Evolutionary conservation across 2,113 vertebrate species (phyloP).

Genomic region (Damaliscus lunatus): DNA sequence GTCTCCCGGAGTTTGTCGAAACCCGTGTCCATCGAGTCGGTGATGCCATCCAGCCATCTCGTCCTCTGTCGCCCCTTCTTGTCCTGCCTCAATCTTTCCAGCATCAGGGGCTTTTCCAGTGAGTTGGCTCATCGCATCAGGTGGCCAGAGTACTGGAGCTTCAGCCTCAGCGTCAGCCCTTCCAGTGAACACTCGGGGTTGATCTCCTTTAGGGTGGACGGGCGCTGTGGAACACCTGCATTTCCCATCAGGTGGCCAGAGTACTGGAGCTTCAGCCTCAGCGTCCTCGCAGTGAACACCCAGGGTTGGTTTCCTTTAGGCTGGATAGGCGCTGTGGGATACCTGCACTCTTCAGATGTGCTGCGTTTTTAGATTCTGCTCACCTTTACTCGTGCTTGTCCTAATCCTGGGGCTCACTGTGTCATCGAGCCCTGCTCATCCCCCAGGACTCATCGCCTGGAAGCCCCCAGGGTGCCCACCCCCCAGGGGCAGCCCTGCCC

Average conservation of each 20-base stretch:
- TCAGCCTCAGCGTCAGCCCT: not conserved
- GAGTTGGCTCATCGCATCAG: not conserved
- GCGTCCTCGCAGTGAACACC: not conserved
- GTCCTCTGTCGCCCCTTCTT: not conserved
- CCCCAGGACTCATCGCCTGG: not conserved
- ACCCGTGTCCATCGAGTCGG: not conserved
- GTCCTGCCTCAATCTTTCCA: not conserved
- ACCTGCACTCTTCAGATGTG: not conserved
- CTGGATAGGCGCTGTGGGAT: fast-evolving
- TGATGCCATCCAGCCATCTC: not conserved
- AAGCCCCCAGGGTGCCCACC: not conserved
- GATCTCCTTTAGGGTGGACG: not conserved
- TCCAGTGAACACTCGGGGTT: not conserved
- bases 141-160: not conserved
- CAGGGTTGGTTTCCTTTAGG: not conserved
- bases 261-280: not conserved
- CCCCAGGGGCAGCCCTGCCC: not conserved
- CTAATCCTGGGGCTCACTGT: not conserved
- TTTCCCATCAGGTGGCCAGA: not conserved
- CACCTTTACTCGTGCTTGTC: fast-evolving
- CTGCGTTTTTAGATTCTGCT: fast-evolving
- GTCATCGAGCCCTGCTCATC: not conserved
- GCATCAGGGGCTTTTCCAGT: not conserved
- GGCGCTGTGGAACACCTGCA: not conserved
- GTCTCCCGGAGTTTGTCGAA: not conserved